Evolutionary conservation across 2,888 invertebrate species (phyloP).

Genomic region (Drosophila borborema): DNA sequence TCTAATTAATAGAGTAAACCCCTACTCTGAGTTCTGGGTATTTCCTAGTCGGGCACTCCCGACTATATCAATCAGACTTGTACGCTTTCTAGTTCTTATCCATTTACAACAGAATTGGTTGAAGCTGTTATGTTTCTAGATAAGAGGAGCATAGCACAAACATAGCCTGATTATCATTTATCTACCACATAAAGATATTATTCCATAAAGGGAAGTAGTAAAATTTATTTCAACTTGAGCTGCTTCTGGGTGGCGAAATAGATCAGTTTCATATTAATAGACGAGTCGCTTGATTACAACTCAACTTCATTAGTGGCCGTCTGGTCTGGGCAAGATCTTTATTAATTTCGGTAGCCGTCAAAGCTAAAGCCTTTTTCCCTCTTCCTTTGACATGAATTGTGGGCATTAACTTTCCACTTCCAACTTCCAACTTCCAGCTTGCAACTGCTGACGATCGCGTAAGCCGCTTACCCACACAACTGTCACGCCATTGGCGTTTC

Average conservation of each 20-base stretch:
- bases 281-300: slow-evolving; percentile 52
- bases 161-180: slow-evolving; percentile 1
- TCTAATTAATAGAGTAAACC: too few species aligned
- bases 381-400: slow-evolving; percentile 33
- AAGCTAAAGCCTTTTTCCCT: slow-evolving; percentile 14
- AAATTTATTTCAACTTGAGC: neutral
- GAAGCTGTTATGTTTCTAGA: slow-evolving; percentile 19
- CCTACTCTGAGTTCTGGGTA: neutral
- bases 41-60: neutral
- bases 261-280: slow-evolving; percentile 44
- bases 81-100: slow-evolving; percentile 16
- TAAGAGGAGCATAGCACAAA: slow-evolving; percentile 5
- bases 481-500: slow-evolving; percentile 59
- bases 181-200: neutral
- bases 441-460: slow-evolving; percentile 48
- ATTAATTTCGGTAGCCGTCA: slow-evolving; percentile 65
- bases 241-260: slow-evolving; percentile 57
- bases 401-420: slow-evolving; percentile 23
- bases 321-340: slow-evolving; percentile 56
- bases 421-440: slow-evolving; percentile 6
- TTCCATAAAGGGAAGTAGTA: neutral
- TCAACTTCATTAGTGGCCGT: slow-evolving; percentile 50
- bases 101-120: slow-evolving; percentile 19
- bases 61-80: too few species aligned
- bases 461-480: slow-evolving; percentile 76